Evolutionary conservation across 2,888 invertebrate species (phyloP).

Genomic region (Endotricha flammealis): DNA sequence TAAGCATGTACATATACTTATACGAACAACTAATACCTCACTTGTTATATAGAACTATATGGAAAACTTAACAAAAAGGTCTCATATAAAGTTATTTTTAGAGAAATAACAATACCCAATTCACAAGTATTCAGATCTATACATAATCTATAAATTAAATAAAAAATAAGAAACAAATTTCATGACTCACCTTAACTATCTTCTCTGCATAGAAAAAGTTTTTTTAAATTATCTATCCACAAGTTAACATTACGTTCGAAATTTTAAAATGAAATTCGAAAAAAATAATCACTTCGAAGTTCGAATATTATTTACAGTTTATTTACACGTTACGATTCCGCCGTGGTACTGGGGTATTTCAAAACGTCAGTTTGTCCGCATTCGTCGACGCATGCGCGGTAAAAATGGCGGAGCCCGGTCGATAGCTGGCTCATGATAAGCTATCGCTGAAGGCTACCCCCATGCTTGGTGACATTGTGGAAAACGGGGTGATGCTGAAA

Average conservation of each 20-base stretch:
- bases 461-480: conserved; percentile 58
- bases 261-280: conserved; percentile 12
- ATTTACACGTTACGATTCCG: conserved; percentile 54
- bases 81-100: conserved; percentile 7
- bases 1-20: conserved; percentile 16
- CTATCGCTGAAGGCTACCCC: conserved; percentile 54
- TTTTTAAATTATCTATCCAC: conserved; percentile 21
- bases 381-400: conserved; percentile 45
- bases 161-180: conserved; percentile 22
- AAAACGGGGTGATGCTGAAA: conserved; percentile 61
- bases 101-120: conserved; percentile 30
- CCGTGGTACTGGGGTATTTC: conserved; percentile 41
- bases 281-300: conserved; percentile 20
- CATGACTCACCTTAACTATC: conserved; percentile 23
- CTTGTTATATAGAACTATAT: conserved; percentile 20
- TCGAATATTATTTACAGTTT: conserved; percentile 57
- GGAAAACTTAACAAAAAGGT: neutral
- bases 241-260: conserved; percentile 23
- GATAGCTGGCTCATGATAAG: conserved; percentile 56
- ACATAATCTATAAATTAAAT: conserved; percentile 30
- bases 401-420: conserved; percentile 50
- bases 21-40: conserved; percentile 16
- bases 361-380: conserved; percentile 69
- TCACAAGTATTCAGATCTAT: conserved; percentile 16
- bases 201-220: conserved; percentile 17